A percentile compares a stretch with the other conserved stretches of the same genome.
Evolutionary conservation across 2,797 vertebrate genomes (phyloP).

Genomic region (Helarctos malayanus): DNA sequence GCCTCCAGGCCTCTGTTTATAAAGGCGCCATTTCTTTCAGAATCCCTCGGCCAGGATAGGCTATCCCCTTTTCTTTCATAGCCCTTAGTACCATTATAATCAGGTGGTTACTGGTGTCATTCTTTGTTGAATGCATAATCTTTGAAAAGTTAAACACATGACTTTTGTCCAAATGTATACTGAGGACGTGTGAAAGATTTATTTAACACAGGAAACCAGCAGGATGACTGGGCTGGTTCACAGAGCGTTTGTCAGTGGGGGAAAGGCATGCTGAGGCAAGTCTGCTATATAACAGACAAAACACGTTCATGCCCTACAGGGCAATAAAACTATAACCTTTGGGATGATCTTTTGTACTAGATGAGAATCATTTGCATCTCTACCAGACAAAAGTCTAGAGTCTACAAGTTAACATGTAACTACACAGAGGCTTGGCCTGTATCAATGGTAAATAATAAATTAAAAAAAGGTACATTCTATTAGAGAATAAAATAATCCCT

Average conservation of each 20-base stretch:
- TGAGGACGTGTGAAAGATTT: background rate
- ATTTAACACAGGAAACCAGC: background rate
- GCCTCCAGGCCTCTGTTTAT: background rate
- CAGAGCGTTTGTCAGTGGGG: background rate
- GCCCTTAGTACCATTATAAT: background rate
- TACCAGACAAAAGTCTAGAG: background rate
- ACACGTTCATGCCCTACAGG: background rate
- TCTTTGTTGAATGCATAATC: background rate
- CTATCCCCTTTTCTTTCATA: background rate
- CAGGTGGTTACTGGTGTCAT: background rate
- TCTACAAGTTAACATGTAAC: background rate
- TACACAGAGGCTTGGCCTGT: background rate
- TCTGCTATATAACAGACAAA: background rate
- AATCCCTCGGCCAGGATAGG: background rate
- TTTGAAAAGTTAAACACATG: slow-evolving; percentile 6
- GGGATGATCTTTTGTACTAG: background rate
- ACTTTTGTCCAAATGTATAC: background rate
- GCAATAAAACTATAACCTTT: background rate
- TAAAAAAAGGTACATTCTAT: background rate
- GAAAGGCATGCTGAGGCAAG: background rate
- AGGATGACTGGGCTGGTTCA: background rate
- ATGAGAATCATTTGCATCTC: background rate
- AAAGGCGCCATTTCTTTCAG: background rate
- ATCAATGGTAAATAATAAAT: background rate
- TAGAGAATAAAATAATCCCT: background rate